Conservation (phyloP, 1,140 invertebrate genomes). For the Orchestia grillus region DNA sequence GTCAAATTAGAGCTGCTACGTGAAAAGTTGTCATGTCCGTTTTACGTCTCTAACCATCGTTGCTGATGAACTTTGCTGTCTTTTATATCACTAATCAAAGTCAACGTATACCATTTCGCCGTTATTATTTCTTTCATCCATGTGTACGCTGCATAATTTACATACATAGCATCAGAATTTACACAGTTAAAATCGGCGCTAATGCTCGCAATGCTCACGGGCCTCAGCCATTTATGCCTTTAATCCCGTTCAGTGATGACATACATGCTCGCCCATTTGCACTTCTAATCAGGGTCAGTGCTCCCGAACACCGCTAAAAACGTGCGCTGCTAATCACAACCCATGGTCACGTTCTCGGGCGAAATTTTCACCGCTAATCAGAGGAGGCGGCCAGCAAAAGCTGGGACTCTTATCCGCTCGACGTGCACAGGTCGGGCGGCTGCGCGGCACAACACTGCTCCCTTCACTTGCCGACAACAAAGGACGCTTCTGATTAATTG, state of each 20-base stretch:
- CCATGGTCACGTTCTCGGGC: neutral
- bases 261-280: neutral
- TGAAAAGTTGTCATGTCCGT: too few species aligned
- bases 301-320: neutral
- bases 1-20: too few species aligned
- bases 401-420: neutral
- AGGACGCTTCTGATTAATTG: conserved; percentile 37
- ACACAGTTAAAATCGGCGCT: neutral
- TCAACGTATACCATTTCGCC: neutral
- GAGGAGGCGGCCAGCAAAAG: neutral
- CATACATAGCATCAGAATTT: neutral
- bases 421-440: neutral
- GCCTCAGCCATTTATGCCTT: neutral
- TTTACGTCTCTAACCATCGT: too few species aligned
- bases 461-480: conserved; percentile 46
- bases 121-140: neutral
- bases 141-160: neutral
- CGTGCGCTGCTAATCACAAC: neutral
- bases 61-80: too few species aligned
- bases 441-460: conserved; percentile 30
- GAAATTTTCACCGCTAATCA: neutral
- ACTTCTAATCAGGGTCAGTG: neutral
- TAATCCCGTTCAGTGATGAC: neutral
- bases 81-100: too few species aligned
- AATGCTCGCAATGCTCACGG: neutral